Base-by-base conservation (phyloP, 1,140 invertebrate genomes). In the Brachionus paranguensis region DNA sequence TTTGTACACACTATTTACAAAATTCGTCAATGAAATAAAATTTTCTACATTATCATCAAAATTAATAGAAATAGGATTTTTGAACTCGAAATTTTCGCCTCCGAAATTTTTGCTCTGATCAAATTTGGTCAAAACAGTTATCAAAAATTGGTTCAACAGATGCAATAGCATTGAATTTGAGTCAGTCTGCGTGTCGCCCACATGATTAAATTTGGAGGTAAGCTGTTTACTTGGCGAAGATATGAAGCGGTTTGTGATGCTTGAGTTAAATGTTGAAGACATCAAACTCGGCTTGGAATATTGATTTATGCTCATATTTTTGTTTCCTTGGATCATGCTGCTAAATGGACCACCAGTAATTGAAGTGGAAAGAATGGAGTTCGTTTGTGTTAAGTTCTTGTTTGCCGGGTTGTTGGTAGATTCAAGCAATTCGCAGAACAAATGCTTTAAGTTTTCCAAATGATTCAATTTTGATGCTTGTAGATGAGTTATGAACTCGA, bases 11-110 rank as follows among this genome's bases (percentile, higher is more conserved):
- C 47, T 50, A 29, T 76, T 47, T 50, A 76, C 47, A 24, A 37
- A 76, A 29, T 47, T 76, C 50, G 3, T 76, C 11, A 76, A 50
- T 6, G 14, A 27, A 24, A 76, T 27, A 76, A 27, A 76, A 53
- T 76, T 76, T 24, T 76, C 43, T 20, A 76, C 20, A 76, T 76
- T 76, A n/a, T 76, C 72, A 50, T 76, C 47, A 76, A 76, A 76
- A 47, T 76, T 76, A n/a, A 76, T 76, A 7, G 72, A 76, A 8
- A 76, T 50, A 37, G 33, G 72, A 50, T 50, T 76, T 27, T 27
- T 47, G 11, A 50, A 50, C 27, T 76, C 24, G 17, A 76, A 76
- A 11, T 27, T 14, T 14, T 76, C 72, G 3, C 11, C 45, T n/a
- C 11, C 47, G 14, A 76, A 27, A 29, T 50, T 47, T 37, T 76